Evolutionary conservation across 2,888 invertebrate genomes (phyloP), one percentile per base, ranked within the genome.

Genomic region (Ethmia dodecea): DNA sequence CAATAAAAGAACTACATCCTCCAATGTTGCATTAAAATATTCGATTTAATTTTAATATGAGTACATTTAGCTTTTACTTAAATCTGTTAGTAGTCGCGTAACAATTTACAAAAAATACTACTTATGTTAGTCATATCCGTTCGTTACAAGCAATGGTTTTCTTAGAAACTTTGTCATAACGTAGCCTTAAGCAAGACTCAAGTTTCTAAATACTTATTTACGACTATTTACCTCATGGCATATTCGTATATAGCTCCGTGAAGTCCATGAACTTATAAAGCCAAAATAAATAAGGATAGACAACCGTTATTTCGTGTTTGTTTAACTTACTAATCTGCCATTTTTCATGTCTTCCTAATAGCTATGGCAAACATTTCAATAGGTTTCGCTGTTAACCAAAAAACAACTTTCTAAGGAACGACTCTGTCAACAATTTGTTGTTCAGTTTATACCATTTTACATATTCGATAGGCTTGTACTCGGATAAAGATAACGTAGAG

Each of bases 151-250:
- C 50, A 47, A 52, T 53, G 44, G 49, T 55, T 52, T 65, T 67
- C 68, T 55, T 12, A 53, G 69, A 71, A 68, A 46, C 49, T 49
- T 50, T 58, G 54, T 47, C 52, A 55, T 47, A 6, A 10, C 18
- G 18, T 18, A n/a, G n/a, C 22, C 22, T 22, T 22, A 22, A 48
- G 42, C 16, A 22, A 14, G 13, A 24, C 13, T 13, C 13, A 13
- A 22, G 22, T 35, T 35, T 28, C 6, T 27, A 31, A 27, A 22
- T 29, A 36, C 31, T 42, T 36, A 38, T 28, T 33, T 33, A 33
- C 34, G 31, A 34, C 25, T 24, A 24, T 24, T 31, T 22, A 24
- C 18, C 12, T 10, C 13, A 31, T 13, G 22, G 13, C 22, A 10
- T 22, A 22, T 13, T 22, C 5, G 20, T 31, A 22, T n/a, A 22